Evolutionary conservation across 2,113 vertebrate species (phyloP), one percentile per base, ranked within the genome.

Genomic region (Bambusicola thoracicus): DNA sequence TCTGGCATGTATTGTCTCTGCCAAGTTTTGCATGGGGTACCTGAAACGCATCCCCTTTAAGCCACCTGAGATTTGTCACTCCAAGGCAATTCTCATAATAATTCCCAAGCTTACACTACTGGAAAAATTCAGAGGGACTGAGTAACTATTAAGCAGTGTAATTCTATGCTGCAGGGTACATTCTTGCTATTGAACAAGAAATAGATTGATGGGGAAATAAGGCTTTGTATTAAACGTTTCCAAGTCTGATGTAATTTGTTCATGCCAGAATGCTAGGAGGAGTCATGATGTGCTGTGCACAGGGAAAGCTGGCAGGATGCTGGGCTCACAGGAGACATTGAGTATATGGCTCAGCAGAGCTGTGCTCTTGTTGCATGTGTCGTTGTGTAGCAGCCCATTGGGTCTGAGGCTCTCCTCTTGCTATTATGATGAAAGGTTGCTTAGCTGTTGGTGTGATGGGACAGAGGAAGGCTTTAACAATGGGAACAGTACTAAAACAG

Each of bases 241-340:
- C 58, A 44, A 81, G 19, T 53, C 82, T 6, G 3, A 77, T 95
- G 83, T 78, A 87, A 90, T 91, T 90, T 86, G 44, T 56, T 92
- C 41, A 20, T 81, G 48, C 58, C 81, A 90, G 87, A 84, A 94
- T 73, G 83, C 77, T 91, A 81, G 48, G 55, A 96, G 82, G 55
- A 86, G 91, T 89, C 16, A 10, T 49, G 43, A 69, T 40, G 80
- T 72, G 77, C 76, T 89, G 16, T 77, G 88, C 69, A 46, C 91
- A 77, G 73, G 59, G 73, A 83, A 94, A 93, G 83, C 86, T 70
- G 55, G n/a, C n/a, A 73, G 78, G 70, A 41, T 91, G 62, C 44
- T 87, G 67, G 14, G 38, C 34, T 25, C 32, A 70, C 55, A 32
- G 30, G 59, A 90, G 61, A 49, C 41, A 36, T 77, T 67, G 36